Conservation (phyloP, 1,140 invertebrate genomes). For the Solen grandis region DNA sequence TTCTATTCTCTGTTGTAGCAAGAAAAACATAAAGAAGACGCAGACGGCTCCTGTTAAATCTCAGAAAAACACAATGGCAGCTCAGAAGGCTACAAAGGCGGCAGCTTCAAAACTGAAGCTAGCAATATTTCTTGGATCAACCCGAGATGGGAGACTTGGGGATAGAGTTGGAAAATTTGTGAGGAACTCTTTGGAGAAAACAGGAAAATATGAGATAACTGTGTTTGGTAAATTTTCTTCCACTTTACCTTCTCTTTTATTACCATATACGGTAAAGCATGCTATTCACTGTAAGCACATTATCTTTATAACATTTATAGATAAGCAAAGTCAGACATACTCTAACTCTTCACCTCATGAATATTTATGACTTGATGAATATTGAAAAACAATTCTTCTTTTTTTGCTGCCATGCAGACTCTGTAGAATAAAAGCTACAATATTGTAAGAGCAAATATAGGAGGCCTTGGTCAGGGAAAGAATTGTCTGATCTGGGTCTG, state of each 20-base stretch:
- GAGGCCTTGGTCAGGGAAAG: too few species aligned
- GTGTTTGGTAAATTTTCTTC: conserved; percentile 58
- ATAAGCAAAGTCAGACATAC: neutral
- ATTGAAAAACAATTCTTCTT: conserved; percentile 3
- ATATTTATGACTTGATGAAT: neutral
- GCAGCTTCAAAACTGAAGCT: conserved; percentile 62
- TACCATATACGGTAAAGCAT: too few species aligned
- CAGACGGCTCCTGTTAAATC: too few species aligned
- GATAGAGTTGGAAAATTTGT: conserved; percentile 72
- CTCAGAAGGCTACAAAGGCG: neutral
- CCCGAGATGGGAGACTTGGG: conserved; percentile 68
- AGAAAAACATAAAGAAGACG: too few species aligned
- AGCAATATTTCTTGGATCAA: conserved; percentile 68
- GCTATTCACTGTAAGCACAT: too few species aligned
- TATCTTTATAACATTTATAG: neutral
- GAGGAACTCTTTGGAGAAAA: conserved; percentile 62
- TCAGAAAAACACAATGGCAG: too few species aligned
- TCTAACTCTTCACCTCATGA: neutral
- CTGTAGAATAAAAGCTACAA: too few species aligned
- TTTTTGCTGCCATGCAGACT: too few species aligned
- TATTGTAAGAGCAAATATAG: too few species aligned
- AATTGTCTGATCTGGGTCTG: too few species aligned
- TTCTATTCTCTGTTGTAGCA: too few species aligned
- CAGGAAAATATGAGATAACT: conserved; percentile 52
- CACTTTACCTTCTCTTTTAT: neutral